A percentile compares a stretch with the other conserved stretches of the same genome.
Evolutionary conservation across 2,797 vertebrate genomes (phyloP).

Genomic region (Psittacula echo): DNA sequence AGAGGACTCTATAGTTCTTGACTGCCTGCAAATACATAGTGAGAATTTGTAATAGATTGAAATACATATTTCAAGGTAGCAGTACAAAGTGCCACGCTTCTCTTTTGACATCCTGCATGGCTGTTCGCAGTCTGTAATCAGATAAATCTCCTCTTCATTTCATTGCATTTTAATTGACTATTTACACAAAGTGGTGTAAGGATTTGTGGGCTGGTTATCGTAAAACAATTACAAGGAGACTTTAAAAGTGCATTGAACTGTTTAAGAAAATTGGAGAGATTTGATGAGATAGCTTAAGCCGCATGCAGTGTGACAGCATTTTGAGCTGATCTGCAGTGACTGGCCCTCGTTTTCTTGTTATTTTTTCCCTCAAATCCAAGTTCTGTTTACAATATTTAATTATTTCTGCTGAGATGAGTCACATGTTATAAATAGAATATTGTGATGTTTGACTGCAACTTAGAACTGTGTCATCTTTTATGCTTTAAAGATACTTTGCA

Average conservation of each 20-base stretch:
- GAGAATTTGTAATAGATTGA: slow-evolving; percentile 46
- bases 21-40: slow-evolving; percentile 29
- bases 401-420: slow-evolving; percentile 44
- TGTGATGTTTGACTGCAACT: slow-evolving; percentile 50
- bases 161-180: slow-evolving; percentile 46
- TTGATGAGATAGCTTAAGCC: background rate
- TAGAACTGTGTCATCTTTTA: slow-evolving; percentile 46
- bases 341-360: background rate
- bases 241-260: background rate
- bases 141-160: slow-evolving; percentile 48
- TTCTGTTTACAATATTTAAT: slow-evolving; percentile 65
- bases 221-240: slow-evolving; percentile 29
- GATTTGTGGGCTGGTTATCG: background rate
- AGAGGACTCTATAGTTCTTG: background rate
- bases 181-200: background rate
- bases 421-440: slow-evolving; percentile 56
- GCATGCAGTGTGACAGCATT: background rate
- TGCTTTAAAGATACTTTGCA: slow-evolving; percentile 26
- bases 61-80: slow-evolving; percentile 52
- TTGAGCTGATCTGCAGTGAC: background rate
- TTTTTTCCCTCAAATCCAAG: slow-evolving; percentile 12
- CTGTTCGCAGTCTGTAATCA: slow-evolving; percentile 11
- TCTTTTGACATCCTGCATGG: slow-evolving; percentile 21
- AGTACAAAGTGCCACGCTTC: background rate
- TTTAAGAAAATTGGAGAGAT: background rate